These are phyloP conservation scores for Amiota minor DNA, from an alignment of 2,888 invertebrate genomes.

Conservation along the genomic window DNA sequence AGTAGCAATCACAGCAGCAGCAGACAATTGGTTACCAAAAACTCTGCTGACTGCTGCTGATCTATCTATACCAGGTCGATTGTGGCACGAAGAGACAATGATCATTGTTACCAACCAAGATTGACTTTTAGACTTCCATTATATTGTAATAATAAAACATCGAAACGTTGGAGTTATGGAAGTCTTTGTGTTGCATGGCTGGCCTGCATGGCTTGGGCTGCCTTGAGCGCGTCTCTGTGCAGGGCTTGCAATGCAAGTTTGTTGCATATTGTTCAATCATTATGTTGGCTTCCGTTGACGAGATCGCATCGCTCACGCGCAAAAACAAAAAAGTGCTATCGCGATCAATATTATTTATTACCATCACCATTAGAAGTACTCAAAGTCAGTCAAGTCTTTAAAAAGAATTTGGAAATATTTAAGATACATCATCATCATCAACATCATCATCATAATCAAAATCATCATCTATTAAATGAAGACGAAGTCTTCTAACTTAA, in stretches of 20 bases:
- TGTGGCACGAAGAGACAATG: constrained; percentile 9
- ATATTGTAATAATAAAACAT: too few species aligned
- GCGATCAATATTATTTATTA: neutral
- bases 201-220: too few species aligned
- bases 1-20: neutral
- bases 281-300: constrained; percentile 64
- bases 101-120: too few species aligned
- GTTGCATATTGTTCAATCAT: constrained; percentile 51
- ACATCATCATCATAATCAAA: too few species aligned
- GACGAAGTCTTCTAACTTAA: too few species aligned
- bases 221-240: neutral
- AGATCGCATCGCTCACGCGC: constrained; percentile 53
- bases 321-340: constrained; percentile 25
- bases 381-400: neutral
- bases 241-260: neutral
- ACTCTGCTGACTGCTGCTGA: neutral
- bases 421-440: too few species aligned
- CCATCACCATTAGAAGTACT: neutral
- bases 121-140: too few species aligned
- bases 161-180: neutral
- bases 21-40: neutral
- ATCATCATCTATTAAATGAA: too few species aligned
- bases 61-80: constrained; percentile 21
- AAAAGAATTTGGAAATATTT: too few species aligned
- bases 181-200: neutral